Base-by-base conservation (phyloP, 2,797 vertebrate species). In the Hippocampus kuda region DNA sequence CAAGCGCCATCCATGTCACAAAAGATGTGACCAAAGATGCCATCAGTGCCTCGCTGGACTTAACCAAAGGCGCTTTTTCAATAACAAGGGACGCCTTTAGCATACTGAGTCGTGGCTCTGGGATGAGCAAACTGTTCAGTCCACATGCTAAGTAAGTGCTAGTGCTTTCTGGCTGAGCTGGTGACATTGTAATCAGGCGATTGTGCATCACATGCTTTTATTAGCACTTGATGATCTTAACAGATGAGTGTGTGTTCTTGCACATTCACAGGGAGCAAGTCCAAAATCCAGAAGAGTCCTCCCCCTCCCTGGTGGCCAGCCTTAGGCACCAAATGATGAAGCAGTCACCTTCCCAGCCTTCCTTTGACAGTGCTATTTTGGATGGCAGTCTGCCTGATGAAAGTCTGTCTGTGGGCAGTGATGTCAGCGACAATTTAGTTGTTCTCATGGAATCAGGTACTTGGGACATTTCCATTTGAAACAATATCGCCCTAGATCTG, bases 21-120 rank as follows among this genome's bases (percentile, higher is more conserved):
- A 98, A 94, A 87, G 95, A 94, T 2, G 94, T 89, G 77, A 97
- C 95, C 0, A 96, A 95, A 88, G 95, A 98, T n/a, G 95, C 95
- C 60, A 75, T 98, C 13, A 93, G 91, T 0, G 92, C 88, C 71
- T 97, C 96, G 0, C 85, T 98, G 93, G 95, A 94, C 82, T 86
- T 98, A 79, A 98, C 95, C 83, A 98, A 98, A 84, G 96, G 95
- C 78, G 96, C 95, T 0, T 90, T 98, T 84, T 95, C 93, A 30
- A 88, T 97, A 54, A 98, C 95, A 10, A 98, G 93, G 84, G 96
- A 96, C 0, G 95, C 94, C 75, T 92, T 98, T 76, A 97, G 92
- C 83, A 86, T 93, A 24, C 86, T 97, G 81, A 94, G 95, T 79
- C 89, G 92, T 18, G 90, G 94, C 57, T 95, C 94, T 1, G 94